These are phyloP conservation scores for Lepilemur ruficaudatus DNA, from an alignment of 2,797 vertebrate genomes.

Conservation along the genomic window DNA sequence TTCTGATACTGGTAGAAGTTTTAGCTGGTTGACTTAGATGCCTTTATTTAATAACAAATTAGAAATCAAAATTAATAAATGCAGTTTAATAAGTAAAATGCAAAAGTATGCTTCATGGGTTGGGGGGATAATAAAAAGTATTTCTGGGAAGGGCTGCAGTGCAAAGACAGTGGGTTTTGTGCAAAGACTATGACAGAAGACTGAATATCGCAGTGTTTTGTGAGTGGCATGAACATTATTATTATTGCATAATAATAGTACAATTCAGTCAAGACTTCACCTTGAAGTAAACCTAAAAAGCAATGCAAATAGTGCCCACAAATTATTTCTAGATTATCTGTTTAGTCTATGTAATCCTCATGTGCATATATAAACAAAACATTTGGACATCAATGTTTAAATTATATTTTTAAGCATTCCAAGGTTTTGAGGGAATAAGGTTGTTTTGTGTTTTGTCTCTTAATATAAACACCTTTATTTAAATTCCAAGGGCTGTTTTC, in stretches of 20 bases:
- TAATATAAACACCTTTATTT: slow-evolving; percentile 16
- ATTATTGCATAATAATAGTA: neutral
- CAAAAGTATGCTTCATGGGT: neutral
- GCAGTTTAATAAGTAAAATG: neutral
- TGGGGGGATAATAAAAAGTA: neutral
- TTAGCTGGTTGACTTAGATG: neutral
- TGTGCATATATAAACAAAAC: neutral
- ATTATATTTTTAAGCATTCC: neutral
- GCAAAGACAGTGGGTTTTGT: neutral
- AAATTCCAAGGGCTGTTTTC: neutral
- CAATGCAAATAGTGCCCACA: neutral
- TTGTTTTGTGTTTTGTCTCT: neutral
- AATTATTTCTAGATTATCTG: slow-evolving; percentile 13
- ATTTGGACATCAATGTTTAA: neutral
- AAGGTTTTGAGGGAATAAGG: neutral
- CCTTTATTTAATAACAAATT: slow-evolving; percentile 34
- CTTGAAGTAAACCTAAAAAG: neutral
- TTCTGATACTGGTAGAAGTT: neutral
- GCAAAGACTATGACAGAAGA: neutral
- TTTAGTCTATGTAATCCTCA: neutral
- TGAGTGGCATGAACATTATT: neutral
- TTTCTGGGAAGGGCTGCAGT: neutral
- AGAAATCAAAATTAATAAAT: neutral
- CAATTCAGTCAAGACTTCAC: neutral
- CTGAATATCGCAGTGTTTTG: neutral